Conservation (phyloP, 2,797 vertebrate species). For the Halcyon chelicuti region DNA sequence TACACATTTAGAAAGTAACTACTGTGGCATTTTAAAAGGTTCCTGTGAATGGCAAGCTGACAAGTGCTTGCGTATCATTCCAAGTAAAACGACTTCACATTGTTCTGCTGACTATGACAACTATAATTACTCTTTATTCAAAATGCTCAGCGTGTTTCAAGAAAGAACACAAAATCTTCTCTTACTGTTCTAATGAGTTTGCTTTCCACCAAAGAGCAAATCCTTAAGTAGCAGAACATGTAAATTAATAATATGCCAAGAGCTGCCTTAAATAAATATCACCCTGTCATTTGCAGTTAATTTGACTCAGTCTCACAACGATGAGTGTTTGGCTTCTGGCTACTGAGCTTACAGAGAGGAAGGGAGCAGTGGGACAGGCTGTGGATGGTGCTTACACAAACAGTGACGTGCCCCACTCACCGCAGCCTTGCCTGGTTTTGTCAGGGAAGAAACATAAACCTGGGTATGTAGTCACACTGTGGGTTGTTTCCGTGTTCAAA, state of each 20-base stretch:
- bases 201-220: conserved; percentile 5
- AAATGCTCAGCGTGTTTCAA: conserved; percentile 47
- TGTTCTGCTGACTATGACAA: conserved; percentile 51
- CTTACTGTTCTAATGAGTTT: neutral
- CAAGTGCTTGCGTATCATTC: conserved; percentile 65
- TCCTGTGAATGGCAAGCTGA: conserved; percentile 42
- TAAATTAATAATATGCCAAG: neutral
- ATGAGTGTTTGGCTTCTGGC: neutral
- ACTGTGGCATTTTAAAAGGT: conserved; percentile 49
- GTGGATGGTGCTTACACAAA: neutral
- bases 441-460: neutral
- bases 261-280: neutral
- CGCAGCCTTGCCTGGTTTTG: neutral
- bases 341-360: neutral
- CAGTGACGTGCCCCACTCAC: neutral
- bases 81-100: conserved; percentile 37
- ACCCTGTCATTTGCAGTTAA: neutral
- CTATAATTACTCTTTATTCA: conserved; percentile 68
- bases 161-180: conserved; percentile 37
- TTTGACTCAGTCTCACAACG: neutral
- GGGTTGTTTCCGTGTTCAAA: neutral
- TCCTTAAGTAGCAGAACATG: neutral
- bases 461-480: neutral
- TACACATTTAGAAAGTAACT: conserved; percentile 40
- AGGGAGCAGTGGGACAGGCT: neutral